Evolutionary conservation across 2,888 invertebrate genomes (phyloP).

Genomic region (Empis stercorea): DNA sequence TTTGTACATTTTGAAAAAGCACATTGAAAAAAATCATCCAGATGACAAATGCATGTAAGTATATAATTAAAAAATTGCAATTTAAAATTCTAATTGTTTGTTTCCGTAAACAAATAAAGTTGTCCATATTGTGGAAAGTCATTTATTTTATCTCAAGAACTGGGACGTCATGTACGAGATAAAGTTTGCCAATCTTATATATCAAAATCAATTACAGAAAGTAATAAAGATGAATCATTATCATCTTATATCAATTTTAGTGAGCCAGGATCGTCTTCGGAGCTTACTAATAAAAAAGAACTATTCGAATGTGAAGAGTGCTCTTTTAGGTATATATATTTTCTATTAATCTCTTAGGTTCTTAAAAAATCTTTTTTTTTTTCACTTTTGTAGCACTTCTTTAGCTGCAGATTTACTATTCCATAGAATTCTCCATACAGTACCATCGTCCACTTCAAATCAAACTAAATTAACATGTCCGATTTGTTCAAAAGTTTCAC

Average conservation of each 20-base stretch:
- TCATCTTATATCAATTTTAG: background rate
- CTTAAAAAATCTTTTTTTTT: background rate
- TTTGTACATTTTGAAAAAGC: slow-evolving; percentile 25
- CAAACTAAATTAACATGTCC: slow-evolving; percentile 43
- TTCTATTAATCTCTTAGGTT: background rate
- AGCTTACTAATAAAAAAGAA: slow-evolving; percentile 2
- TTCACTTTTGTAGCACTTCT: slow-evolving; percentile 2
- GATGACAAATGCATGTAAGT: slow-evolving; percentile 48
- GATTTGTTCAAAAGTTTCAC: slow-evolving; percentile 50
- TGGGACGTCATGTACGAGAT: slow-evolving; percentile 54
- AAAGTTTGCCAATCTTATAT: slow-evolving; percentile 40
- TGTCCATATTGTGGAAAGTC: slow-evolving; percentile 59
- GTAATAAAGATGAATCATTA: slow-evolving; percentile 6
- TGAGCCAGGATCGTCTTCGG: slow-evolving; percentile 5
- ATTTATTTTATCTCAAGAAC: slow-evolving; percentile 60
- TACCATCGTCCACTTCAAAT: slow-evolving; percentile 14
- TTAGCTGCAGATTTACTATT: slow-evolving; percentile 50
- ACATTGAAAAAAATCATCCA: slow-evolving; percentile 47
- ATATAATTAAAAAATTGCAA: background rate
- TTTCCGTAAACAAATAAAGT: too few relatives aligned
- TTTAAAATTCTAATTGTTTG: slow-evolving; percentile 18
- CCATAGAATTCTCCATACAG: slow-evolving; percentile 54
- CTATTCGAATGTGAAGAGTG: slow-evolving; percentile 20
- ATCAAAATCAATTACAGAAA: slow-evolving; percentile 8
- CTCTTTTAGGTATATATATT: slow-evolving; percentile 20